These are phyloP conservation scores for Solea solea DNA, from an alignment of 2,113 vertebrate genomes.

Conservation along the genomic window DNA sequence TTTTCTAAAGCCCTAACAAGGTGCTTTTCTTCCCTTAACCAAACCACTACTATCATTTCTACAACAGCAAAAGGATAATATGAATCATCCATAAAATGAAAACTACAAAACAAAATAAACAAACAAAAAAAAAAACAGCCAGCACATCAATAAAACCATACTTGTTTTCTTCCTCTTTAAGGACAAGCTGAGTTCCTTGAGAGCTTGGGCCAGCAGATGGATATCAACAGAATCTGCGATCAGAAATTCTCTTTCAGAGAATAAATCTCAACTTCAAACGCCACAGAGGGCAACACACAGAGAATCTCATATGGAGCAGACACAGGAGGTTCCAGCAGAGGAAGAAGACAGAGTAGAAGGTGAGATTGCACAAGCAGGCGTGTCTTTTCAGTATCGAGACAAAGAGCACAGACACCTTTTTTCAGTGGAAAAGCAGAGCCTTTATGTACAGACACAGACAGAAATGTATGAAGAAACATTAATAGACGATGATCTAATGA, in stretches of 20 bases:
- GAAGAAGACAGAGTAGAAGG: neutral
- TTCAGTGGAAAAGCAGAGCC: conserved; percentile 7
- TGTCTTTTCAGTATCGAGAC: conserved; percentile 10
- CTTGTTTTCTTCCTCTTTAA: conserved; percentile 17
- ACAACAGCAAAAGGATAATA: neutral
- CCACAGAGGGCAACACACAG: neutral
- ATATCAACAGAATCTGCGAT: conserved; percentile 20
- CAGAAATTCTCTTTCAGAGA: neutral
- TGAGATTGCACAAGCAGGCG: neutral
- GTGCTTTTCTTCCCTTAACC: no score
- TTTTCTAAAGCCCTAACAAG: no score
- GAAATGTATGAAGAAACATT: conserved; percentile 25
- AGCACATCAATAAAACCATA: neutral
- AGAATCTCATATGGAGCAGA: neutral
- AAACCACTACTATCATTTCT: neutral
- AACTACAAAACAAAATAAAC: neutral
- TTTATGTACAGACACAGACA: conserved; percentile 6
- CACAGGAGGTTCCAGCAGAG: neutral
- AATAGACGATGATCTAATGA: conserved; percentile 2
- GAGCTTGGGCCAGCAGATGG: conserved; percentile 40
- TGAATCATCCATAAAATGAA: no score
- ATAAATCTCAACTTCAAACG: conserved; percentile 8
- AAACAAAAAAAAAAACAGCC: neutral
- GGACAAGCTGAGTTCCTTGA: conserved; percentile 52
- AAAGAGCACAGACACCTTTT: neutral